Base-by-base conservation (phyloP, 2,797 vertebrate genomes). In the Sandelia bainsii region DNA sequence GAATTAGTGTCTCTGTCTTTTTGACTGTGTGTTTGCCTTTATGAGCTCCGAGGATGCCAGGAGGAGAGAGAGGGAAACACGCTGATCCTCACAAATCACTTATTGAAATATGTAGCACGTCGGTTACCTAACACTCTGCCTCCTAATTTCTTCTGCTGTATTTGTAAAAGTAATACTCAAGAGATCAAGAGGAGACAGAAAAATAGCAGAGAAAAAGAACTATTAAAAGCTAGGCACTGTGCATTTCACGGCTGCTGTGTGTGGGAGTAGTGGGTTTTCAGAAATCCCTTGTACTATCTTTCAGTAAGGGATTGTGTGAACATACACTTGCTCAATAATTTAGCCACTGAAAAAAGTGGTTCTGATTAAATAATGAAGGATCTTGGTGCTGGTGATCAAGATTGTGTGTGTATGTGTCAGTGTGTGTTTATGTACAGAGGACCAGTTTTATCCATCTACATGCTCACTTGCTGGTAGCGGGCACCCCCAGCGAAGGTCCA, bases 361-460 rank as follows among this genome's bases (percentile, higher is more conserved):
- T 89, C 81, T 91, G 88, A 93, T 92, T 94, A 92, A 94, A 94
- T 93, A 93, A 93, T 91, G 83, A 90, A 93, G 87, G 75, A 83
- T 86, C 87, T 80, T 89, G 80, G 82, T 80, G 72, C 77, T 77
- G 88, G 77, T 89, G 80, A 92, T 92, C 77, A 81, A 77, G 76
- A 78, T 73, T n/a, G 62, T 64, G 63, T 81, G 63, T 69, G 70
- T 48, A 39, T 62, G 63, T 77, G 62, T 52, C 3, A 17, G 34
- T 74, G 54, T 69, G 58, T 64, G 52, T 70, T 59, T 60, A 62
- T 49, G 22, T 8, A 3, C n/a, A 6, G 51, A 29, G 61, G 62
- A 68, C 25, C 23, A 20, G 62, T 51, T 76, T 81, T 83, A 75
- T 72, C 46, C 50, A 45, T 65, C 65, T 65, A 54, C 59, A 59